Evolutionary conservation across 37 sponge, comb jelly and placozoan genomes (phyloP).

Genomic region (Petrosia ficiformis): DNA sequence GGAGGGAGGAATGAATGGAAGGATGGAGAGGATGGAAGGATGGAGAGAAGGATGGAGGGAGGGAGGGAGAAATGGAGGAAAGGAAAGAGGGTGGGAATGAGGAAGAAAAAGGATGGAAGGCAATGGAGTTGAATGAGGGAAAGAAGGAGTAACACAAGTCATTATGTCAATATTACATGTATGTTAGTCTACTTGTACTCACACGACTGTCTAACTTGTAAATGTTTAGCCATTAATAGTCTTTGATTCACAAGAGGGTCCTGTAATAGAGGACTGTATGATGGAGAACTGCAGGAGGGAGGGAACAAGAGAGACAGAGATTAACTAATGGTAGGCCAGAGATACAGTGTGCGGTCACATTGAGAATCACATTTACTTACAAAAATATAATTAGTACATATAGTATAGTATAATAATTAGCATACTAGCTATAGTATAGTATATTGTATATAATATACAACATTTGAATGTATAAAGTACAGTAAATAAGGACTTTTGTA

Average conservation of each 20-base stretch:
- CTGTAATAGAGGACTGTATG: neutral
- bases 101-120: neutral
- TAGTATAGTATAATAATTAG: no score
- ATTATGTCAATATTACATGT: neutral
- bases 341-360: no score
- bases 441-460: no score
- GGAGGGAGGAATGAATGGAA: no score
- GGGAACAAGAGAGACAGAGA: slow-evolving; percentile 1
- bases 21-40: no score
- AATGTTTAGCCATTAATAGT: slow-evolving; percentile 24
- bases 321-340: no score
- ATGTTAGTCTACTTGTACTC: neutral
- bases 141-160: neutral
- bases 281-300: slow-evolving; percentile 11
- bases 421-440: no score
- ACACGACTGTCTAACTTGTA: slow-evolving; percentile 56
- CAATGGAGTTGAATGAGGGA: slow-evolving; percentile 1
- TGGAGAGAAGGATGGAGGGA: neutral
- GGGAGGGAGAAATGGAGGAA: neutral
- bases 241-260: slow-evolving; percentile 1
- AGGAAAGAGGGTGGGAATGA: neutral
- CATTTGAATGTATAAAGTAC: no score
- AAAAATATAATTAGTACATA: no score
- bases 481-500: no score
- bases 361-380: no score